Evolutionary conservation across 2,888 invertebrate genomes (phyloP).

Genomic region (Xestia xanthographa): DNA sequence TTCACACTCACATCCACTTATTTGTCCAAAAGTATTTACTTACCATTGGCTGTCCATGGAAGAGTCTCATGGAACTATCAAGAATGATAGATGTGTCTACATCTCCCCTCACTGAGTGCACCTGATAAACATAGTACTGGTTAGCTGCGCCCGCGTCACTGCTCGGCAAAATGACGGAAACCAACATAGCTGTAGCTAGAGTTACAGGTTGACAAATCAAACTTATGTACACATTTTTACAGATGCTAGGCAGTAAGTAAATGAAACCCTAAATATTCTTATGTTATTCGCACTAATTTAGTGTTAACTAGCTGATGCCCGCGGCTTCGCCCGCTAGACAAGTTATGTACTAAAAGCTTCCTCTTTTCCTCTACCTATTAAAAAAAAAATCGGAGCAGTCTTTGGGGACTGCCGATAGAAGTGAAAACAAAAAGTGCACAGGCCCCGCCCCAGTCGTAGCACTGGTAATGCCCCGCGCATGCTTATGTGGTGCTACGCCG

Average conservation of each 20-base stretch:
- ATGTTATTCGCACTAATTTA: not conserved
- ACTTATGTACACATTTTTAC: not conserved
- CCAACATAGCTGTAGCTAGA: not conserved
- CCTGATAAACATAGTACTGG: conserved; percentile 66
- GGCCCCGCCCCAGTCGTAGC: too few relatives aligned
- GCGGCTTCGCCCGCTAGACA: too few relatives aligned
- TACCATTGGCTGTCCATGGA: conserved; percentile 83
- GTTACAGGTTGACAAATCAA: not conserved
- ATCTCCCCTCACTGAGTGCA: conserved; percentile 79
- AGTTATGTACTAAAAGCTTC: too few relatives aligned
- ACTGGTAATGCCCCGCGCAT: too few relatives aligned
- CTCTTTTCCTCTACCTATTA: too few relatives aligned
- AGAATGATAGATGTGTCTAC: conserved; percentile 84
- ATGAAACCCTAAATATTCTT: not conserved
- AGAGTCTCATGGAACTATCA: conserved; percentile 82
- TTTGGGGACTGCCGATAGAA: too few relatives aligned
- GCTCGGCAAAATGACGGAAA: not conserved
- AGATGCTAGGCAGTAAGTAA: not conserved
- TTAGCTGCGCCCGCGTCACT: not conserved
- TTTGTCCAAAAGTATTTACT: conserved; percentile 56
- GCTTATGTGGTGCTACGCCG: too few relatives aligned
- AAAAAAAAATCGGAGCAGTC: too few relatives aligned
- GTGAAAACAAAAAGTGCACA: too few relatives aligned
- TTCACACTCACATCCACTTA: not conserved
- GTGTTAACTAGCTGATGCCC: too few relatives aligned